Evolutionary conservation across 2,797 vertebrate genomes (phyloP).

Genomic region (Helarctos malayanus): DNA sequence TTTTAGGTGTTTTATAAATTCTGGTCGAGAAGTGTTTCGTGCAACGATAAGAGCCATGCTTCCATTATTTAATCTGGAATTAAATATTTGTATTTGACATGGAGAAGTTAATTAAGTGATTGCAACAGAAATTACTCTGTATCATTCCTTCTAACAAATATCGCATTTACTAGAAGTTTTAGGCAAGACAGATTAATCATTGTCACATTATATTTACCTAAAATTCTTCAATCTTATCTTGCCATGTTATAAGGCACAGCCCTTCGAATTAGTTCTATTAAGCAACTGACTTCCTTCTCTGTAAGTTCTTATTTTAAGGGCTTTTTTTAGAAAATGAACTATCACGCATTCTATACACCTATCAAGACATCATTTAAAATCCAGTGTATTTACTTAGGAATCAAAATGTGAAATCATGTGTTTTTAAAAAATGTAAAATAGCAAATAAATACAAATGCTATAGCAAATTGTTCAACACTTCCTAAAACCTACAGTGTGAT

Average conservation of each 20-base stretch:
- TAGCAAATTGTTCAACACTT: background rate
- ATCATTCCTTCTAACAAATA: conserved; percentile 48
- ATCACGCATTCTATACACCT: background rate
- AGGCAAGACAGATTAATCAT: background rate
- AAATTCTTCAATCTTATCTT: conserved; percentile 41
- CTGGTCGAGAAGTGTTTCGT: conserved; percentile 94
- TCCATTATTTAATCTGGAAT: conserved; percentile 95
- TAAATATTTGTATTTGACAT: conserved; percentile 70
- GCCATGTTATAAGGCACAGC: background rate
- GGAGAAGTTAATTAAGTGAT: conserved; percentile 33
- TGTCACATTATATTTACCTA: background rate
- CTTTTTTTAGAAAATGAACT: conserved; percentile 3
- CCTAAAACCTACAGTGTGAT: conserved; percentile 41
- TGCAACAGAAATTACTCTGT: background rate
- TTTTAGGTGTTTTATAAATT: conserved; percentile 98
- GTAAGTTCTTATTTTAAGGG: background rate
- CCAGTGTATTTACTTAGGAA: conserved; percentile 30
- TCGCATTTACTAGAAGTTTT: background rate
- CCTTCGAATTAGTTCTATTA: conserved; percentile 59
- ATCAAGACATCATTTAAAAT: conserved; percentile 62
- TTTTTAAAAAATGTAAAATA: conserved; percentile 20
- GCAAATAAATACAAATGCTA: background rate
- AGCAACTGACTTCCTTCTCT: background rate
- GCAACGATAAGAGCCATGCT: conserved; percentile 94
- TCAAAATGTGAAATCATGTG: conserved; percentile 4